Conservation (phyloP, 2,888 invertebrate species). For the Spodoptera exigua region DNA sequence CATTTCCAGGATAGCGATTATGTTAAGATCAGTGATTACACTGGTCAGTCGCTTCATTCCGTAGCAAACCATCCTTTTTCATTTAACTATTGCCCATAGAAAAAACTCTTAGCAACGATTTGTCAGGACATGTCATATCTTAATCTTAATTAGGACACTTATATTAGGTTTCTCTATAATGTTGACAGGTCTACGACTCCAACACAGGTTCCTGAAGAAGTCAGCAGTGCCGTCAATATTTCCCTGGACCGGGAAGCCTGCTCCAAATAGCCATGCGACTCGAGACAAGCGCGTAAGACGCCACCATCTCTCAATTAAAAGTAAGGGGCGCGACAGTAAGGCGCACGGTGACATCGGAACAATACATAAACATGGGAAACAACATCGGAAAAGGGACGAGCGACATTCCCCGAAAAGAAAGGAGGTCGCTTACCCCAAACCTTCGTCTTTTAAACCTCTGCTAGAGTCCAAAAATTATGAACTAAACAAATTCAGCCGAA, state of each 20-base stretch:
- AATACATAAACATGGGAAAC: too few species aligned
- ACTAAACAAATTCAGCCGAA: not conserved
- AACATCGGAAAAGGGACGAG: too few species aligned
- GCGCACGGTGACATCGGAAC: too few species aligned
- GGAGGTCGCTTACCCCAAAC: too few species aligned
- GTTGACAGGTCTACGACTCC: conserved; percentile 12
- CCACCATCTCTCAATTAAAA: not conserved
- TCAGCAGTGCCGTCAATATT: conserved; percentile 13
- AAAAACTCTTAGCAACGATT: too few species aligned
- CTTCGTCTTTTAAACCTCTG: not conserved
- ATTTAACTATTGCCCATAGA: too few species aligned
- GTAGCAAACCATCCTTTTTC: too few species aligned
- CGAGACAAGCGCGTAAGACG: not conserved
- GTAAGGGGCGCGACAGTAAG: too few species aligned
- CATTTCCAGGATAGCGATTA: conserved; percentile 18
- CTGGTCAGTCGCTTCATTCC: conserved; percentile 11
- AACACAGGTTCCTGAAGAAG: conserved; percentile 10
- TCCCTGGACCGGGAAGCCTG: not conserved
- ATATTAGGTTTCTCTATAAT: not conserved
- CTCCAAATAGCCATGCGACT: not conserved
- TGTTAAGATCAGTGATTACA: not conserved
- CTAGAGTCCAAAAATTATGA: not conserved
- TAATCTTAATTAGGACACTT: too few species aligned
- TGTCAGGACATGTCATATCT: too few species aligned
- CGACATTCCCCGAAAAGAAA: too few species aligned